These are phyloP conservation scores for Epinephelus coioides DNA, from an alignment of 2,797 vertebrate genomes.

Conservation along the genomic window DNA sequence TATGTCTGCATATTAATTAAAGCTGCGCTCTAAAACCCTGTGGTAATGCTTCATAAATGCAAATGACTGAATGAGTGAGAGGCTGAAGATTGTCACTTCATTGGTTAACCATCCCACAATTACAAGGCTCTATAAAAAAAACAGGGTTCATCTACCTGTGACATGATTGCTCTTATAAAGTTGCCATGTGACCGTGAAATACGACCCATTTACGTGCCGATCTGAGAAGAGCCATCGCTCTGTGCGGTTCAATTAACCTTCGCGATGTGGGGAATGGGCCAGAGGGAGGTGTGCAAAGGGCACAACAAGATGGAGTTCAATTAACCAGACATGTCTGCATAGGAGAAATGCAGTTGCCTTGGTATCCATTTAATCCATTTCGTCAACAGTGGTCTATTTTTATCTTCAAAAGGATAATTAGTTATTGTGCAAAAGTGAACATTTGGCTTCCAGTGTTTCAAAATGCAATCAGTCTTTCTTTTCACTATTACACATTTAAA, in stretches of 20 bases:
- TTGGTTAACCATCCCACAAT: conserved; percentile 53
- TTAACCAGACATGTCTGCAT: conserved; percentile 63
- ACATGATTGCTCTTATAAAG: conserved; percentile 65
- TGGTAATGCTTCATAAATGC: conserved; percentile 33
- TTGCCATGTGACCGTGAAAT: conserved; percentile 63
- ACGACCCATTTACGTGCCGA: conserved; percentile 49
- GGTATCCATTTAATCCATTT: conserved; percentile 43
- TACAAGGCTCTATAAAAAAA: conserved; percentile 66
- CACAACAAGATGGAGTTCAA: conserved; percentile 57
- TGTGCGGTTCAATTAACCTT: conserved; percentile 72
- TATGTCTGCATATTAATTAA: conserved; percentile 42
- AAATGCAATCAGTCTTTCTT: neutral
- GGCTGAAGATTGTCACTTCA: conserved; percentile 49
- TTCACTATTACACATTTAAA: conserved; percentile 3
- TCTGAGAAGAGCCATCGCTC: conserved; percentile 46
- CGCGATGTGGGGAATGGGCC: conserved; percentile 33
- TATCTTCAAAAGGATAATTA: conserved; percentile 30
- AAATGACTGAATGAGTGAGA: conserved; percentile 47
- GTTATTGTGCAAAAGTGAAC: conserved; percentile 34
- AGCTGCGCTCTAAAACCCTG: conserved; percentile 19
- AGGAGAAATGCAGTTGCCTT: conserved; percentile 28
- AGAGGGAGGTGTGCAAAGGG: conserved; percentile 51
- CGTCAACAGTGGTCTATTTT: conserved; percentile 30
- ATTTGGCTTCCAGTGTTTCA: conserved; percentile 9
- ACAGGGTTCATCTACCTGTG: conserved; percentile 59